A percentile compares a stretch with the other conserved stretches of the same genome.
These are phyloP conservation scores for Eubucco bourcierii DNA, from an alignment of 2,113 vertebrate species.

Conservation along the genomic window DNA sequence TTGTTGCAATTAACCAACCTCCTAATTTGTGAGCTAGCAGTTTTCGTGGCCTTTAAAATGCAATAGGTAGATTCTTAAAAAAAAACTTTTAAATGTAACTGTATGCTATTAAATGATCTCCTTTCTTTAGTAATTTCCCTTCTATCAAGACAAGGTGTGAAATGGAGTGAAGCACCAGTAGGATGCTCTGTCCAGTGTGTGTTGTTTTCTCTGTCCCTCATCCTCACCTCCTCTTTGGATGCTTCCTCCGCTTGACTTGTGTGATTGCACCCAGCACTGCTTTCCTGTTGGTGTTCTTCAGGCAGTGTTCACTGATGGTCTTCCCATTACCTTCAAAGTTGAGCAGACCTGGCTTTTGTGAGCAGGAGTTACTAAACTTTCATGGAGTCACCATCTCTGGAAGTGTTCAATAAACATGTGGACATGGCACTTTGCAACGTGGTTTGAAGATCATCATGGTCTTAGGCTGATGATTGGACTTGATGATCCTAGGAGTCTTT, in stretches of 20 bases:
- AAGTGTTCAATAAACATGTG: too few relatives aligned
- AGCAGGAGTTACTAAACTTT: not conserved
- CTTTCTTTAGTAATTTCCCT: not conserved
- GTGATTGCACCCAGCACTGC: not conserved
- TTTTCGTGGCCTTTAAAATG: not conserved
- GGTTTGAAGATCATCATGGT: too few relatives aligned
- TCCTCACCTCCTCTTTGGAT: fast-evolving
- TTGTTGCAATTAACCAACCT: not conserved
- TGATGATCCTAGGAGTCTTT: too few relatives aligned
- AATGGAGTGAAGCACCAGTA: fast-evolving
- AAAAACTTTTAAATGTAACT: not conserved
- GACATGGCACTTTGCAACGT: too few relatives aligned
- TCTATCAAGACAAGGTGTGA: fast-evolving
- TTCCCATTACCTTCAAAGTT: not conserved
- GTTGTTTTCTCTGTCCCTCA: not conserved
- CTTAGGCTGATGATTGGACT: too few relatives aligned
- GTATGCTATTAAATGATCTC: not conserved
- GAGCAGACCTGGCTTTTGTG: not conserved
- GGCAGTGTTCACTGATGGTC: not conserved
- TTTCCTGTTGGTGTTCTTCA: not conserved
- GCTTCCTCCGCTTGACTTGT: fast-evolving
- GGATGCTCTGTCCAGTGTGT: fast-evolving
- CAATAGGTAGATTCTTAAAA: not conserved
- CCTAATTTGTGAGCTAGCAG: not conserved
- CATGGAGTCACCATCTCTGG: not conserved